phyloP scores from a whole-genome alignment of 2,797 vertebrate species.

The Gambelia wislizenii region DNA sequence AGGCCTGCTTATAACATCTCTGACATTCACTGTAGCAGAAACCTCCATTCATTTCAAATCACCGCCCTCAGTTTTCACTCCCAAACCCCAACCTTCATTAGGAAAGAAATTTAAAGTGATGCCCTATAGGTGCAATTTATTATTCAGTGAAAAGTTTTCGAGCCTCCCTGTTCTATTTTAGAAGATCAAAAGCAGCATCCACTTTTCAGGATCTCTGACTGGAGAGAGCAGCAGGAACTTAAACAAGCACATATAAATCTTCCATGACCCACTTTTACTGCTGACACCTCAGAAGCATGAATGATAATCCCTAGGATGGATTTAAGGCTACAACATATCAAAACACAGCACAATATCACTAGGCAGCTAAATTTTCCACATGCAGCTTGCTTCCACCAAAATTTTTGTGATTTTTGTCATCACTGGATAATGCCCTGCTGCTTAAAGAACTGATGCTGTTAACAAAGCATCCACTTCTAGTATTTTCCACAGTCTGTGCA shows the following conservation, averaged over 20 bases:
- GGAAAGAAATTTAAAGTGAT: background rate
- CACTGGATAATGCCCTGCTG: background rate
- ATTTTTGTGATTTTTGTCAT: conserved; percentile 11
- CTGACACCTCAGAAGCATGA: background rate
- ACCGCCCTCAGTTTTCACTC: accelerated
- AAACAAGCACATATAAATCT: conserved; percentile 11
- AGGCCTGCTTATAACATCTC: background rate
- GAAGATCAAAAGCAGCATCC: background rate
- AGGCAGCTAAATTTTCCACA: conserved; percentile 58
- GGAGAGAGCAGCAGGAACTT: background rate
- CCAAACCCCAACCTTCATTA: accelerated
- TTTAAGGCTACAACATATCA: conserved; percentile 31
- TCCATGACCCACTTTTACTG: conserved; percentile 15
- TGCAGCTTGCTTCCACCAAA: conserved; percentile 9
- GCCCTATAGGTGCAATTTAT: background rate
- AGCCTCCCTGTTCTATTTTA: background rate
- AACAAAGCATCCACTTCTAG: background rate
- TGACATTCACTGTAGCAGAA: background rate
- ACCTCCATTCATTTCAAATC: background rate
- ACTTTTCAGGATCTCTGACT: background rate
- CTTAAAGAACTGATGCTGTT: background rate
- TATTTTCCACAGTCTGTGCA: background rate
- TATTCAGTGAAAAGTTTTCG: accelerated
- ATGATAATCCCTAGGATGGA: background rate
- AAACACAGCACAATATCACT: conserved; percentile 46